Base-by-base conservation (phyloP, 2,113 vertebrate genomes). In the Alexandromys fortis region DNA sequence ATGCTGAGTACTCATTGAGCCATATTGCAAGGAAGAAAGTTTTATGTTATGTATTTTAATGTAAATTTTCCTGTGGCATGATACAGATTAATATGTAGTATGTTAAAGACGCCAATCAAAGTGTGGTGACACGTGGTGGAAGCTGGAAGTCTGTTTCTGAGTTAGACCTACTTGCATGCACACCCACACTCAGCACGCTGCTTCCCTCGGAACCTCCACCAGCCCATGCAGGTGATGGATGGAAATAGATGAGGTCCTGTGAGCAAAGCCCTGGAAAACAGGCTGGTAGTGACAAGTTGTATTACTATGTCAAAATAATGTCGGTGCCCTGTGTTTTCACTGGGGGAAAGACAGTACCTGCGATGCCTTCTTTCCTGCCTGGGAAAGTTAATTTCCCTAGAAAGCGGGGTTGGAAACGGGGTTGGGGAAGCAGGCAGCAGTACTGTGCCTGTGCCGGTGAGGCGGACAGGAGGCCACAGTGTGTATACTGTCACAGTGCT, bases 1-100 rank as follows among this genome's bases (percentile, higher is more conserved):
- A 91, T 92, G 87, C 92, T 86, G 95, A 96, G 28, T 76, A 47
- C 78, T 94, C 70, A 86, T 91, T 92, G 94, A 89, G 67, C 92
- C 49, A 91, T 89, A 45, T 77, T 38, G 79, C 67, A 92, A 47
- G 86, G 73, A 89, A 88, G 78, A 92, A 75, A 89, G 61, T 92
- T 70, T 93, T 92, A 22, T 93, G 78, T 58, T 94, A 58, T 89
- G 67, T 1, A 91, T 94, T n/a, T 92, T 92, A 67, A 87, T 72
- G 35, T n/a, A 97, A 91, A 67, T 83, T 75, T 49, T 55, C 35
- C 49, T 8, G 14, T 38, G 72, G 38, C 70, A 38, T 82, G 68
- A 45, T 89, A 33, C 55, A 94, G 75, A 94, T 94, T 94, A 83
- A 86, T 73, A 28, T 90, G 68, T 70, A 63, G 85, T 47, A 26